Percentiles rank a stretch among this genome's conserved stretches.
Conservation (phyloP, 2,888 invertebrate species). For the Platycnemis pennipes region DNA sequence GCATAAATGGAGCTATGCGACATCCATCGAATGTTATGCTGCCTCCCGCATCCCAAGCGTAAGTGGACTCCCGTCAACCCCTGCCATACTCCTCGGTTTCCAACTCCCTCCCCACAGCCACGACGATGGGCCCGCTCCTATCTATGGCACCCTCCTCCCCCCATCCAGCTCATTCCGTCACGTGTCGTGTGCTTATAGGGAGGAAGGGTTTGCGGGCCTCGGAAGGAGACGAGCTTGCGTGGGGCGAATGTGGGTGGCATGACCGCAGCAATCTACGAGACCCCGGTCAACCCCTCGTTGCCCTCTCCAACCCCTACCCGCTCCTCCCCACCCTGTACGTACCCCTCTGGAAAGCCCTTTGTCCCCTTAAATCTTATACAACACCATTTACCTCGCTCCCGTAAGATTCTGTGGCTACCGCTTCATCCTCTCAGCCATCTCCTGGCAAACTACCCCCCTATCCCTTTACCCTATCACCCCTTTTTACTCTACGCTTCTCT, state of each 20-base stretch:
- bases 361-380: background rate
- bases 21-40: conserved; percentile 47
- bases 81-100: background rate
- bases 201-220: background rate
- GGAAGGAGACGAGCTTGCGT: background rate
- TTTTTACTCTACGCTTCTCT: no score
- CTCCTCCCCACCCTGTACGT: background rate
- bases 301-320: background rate
- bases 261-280: conserved; percentile 33
- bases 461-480: background rate
- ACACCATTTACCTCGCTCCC: conserved; percentile 5
- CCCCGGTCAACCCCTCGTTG: background rate
- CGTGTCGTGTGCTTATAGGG: background rate
- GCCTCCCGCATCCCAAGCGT: background rate
- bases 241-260: conserved; percentile 27
- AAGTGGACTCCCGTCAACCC: background rate
- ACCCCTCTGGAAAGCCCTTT: background rate
- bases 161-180: background rate
- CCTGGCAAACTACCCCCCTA: background rate
- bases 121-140: no score
- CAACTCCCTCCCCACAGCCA: background rate
- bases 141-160: background rate
- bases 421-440: conserved; percentile 18
- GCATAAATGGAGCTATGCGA: conserved; percentile 53
- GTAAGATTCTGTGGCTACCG: background rate